Percentiles rank a stretch among this genome's conserved stretches.
These are phyloP conservation scores for Netelia inedita DNA, from an alignment of 2,888 invertebrate species.

Conservation along the genomic window DNA sequence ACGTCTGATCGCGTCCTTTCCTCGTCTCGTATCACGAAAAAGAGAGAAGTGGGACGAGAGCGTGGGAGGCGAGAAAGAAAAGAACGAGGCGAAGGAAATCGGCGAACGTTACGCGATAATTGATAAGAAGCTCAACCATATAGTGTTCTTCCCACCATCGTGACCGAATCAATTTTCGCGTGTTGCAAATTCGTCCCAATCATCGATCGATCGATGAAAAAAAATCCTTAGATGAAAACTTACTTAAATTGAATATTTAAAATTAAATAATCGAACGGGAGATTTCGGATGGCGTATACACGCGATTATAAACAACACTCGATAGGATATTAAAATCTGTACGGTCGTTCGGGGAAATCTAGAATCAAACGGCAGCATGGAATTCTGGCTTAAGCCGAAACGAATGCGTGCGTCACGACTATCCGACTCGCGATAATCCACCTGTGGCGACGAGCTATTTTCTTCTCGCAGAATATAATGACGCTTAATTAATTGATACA, in stretches of 20 bases:
- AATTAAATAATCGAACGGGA: neutral
- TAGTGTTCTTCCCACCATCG: neutral
- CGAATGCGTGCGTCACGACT: slow-evolving; percentile 28
- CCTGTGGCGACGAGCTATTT: neutral
- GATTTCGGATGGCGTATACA: neutral
- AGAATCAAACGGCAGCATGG: neutral
- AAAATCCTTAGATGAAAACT: neutral
- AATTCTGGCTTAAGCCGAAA: slow-evolving; percentile 47
- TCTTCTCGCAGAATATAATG: no score
- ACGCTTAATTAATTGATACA: no score
- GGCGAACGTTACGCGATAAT: slow-evolving; percentile 1
- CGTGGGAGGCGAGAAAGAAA: neutral
- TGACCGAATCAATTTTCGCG: neutral
- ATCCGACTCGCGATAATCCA: neutral
- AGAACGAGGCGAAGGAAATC: neutral
- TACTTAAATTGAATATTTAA: neutral
- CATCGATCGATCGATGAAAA: neutral
- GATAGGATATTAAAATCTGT: neutral
- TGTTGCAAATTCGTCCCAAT: neutral
- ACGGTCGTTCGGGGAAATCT: neutral
- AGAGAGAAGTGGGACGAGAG: neutral
- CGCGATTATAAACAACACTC: neutral
- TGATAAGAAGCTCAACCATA: neutral
- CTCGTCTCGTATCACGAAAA: slow-evolving; percentile 18
- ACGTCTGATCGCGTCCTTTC: slow-evolving; percentile 15